These are phyloP conservation scores for Diachasmimorpha longicaudata DNA, from an alignment of 1,140 invertebrate genomes.

Conservation along the genomic window DNA sequence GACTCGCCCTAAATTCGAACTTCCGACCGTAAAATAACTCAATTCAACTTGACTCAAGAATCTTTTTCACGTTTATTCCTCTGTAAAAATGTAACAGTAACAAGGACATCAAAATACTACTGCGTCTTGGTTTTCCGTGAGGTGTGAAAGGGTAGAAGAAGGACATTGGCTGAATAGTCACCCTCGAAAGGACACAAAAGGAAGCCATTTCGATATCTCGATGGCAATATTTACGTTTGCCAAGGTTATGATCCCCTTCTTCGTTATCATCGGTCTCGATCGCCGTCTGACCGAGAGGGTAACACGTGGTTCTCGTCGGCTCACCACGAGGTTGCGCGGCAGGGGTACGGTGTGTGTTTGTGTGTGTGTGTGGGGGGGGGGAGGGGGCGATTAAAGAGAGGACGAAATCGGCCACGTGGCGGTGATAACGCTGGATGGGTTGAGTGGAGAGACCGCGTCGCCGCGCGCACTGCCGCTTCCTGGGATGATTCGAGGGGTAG, in stretches of 20 bases:
- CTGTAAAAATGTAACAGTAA: too few relatives aligned
- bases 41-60: too few relatives aligned
- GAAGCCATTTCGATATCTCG: slow-evolving; percentile 33
- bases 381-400: slow-evolving; percentile 17
- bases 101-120: too few relatives aligned
- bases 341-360: too few relatives aligned
- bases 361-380: too few relatives aligned
- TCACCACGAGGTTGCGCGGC: slow-evolving; percentile 19
- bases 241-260: slow-evolving; percentile 56
- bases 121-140: too few relatives aligned
- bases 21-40: too few relatives aligned
- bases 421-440: slow-evolving; percentile 50
- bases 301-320: slow-evolving; percentile 50
- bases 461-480: slow-evolving; percentile 36
- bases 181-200: background rate
- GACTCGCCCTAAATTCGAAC: too few relatives aligned
- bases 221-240: slow-evolving; percentile 54
- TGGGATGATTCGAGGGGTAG: slow-evolving; percentile 30
- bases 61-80: too few relatives aligned
- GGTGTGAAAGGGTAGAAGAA: too few relatives aligned
- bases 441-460: slow-evolving; percentile 29
- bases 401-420: slow-evolving; percentile 51
- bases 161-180: background rate
- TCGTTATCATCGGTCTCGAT: slow-evolving; percentile 36
- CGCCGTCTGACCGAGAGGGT: slow-evolving; percentile 4